These are phyloP conservation scores for Muscicapa comitata DNA, from an alignment of 2,797 vertebrate genomes.

Conservation along the genomic window DNA sequence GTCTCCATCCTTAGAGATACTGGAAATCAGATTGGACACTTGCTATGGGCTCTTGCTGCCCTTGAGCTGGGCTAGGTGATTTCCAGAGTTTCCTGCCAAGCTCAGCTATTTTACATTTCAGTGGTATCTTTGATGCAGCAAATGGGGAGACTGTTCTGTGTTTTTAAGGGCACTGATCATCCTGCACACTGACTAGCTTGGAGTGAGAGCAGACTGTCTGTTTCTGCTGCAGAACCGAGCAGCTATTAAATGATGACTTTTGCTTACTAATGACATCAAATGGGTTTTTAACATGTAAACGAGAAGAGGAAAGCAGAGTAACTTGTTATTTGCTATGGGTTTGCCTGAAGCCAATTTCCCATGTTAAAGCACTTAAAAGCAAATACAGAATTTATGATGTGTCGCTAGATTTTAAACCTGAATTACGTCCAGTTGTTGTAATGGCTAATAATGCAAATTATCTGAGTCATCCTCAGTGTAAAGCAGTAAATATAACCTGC, in stretches of 20 bases:
- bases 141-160: not conserved
- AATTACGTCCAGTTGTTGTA: constrained; percentile 11
- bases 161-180: not conserved
- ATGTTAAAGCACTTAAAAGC: constrained; percentile 43
- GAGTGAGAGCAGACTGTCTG: not conserved
- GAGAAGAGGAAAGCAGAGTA: not conserved
- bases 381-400: constrained; percentile 39
- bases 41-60: not conserved
- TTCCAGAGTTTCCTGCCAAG: not conserved
- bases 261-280: constrained; percentile 6
- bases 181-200: not conserved
- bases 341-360: constrained; percentile 21
- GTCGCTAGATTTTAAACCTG: constrained; percentile 6
- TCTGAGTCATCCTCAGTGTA: not conserved
- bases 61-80: not conserved
- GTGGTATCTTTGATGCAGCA: not conserved
- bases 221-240: not conserved
- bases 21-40: not conserved
- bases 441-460: constrained; percentile 43
- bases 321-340: not conserved
- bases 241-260: not conserved
- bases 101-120: not conserved
- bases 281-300: constrained; percentile 27
- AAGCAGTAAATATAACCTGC: constrained; percentile 9
- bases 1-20: not conserved